Conservation (phyloP, 2,797 vertebrate genomes). For the Cuniculus paca region DNA sequence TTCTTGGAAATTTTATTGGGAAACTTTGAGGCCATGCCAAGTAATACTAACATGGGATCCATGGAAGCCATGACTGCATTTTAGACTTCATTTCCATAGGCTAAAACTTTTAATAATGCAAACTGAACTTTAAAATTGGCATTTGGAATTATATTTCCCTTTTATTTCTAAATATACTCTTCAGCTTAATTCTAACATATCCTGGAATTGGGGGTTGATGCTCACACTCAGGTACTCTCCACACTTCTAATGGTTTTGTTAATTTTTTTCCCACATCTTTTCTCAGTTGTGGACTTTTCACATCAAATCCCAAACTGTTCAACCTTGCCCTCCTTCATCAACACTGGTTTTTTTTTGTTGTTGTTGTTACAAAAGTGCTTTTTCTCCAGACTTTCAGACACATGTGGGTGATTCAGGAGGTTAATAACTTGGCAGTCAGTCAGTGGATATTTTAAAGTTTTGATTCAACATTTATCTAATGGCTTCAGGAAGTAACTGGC, state of each 20-base stretch:
- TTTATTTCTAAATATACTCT: background rate
- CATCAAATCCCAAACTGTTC: background rate
- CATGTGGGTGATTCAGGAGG: background rate
- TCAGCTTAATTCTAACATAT: background rate
- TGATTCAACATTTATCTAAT: conserved; percentile 11
- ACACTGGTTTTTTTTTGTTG: background rate
- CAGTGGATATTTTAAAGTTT: conserved; percentile 17
- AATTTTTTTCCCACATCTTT: background rate
- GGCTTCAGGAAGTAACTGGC: background rate
- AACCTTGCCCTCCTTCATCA: background rate
- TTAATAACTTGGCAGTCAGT: background rate
- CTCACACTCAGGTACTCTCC: background rate
- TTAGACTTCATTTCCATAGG: background rate
- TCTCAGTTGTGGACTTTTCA: background rate
- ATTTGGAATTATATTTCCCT: background rate
- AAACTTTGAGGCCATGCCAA: background rate
- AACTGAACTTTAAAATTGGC: background rate
- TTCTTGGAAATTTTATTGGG: background rate
- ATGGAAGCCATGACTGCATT: background rate
- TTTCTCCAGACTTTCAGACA: background rate
- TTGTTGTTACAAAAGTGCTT: background rate
- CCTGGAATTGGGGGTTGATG: background rate
- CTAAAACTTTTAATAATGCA: background rate
- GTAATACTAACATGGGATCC: background rate
- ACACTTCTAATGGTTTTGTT: background rate